Base-by-base conservation (phyloP, 2,888 invertebrate genomes). In the Cheilosia urbana region DNA sequence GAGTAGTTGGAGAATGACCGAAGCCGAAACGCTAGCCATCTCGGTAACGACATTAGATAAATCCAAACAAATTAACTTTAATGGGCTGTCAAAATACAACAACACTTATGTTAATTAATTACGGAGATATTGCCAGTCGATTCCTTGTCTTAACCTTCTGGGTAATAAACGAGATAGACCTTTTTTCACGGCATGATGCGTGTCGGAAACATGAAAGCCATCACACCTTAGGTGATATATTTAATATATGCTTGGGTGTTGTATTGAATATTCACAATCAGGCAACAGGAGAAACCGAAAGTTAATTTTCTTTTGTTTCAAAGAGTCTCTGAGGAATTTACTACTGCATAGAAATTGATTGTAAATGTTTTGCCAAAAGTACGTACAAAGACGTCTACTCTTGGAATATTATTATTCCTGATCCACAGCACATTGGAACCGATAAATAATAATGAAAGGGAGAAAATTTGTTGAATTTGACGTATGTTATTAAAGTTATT, bases 71-170 rank as follows among this genome's bases (percentile, higher is more conserved):
- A 73, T 73, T 73, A 73, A 65, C 63, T 57, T 75, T 75, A 75
- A 75, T 75, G 40, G 30, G 49, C 65, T 75, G 75, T 75, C 75
- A 75, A 75, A 75, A 75, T 57, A 58, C 58, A 47, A 57, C 34
- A 58, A 49, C 49, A 58, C 47, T 58, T 58, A 66, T 75, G 75
- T 47, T 75, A 75, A 75, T 75, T 75, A 75, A 66, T 66, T 66
- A 40, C 57, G 49, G 27, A 58, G 75, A 55, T 37, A 47, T 34
- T 47, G 47, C 47, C 24, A 30, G 24, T 37, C 55, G 24, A 53
- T 17, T 7, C 17, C n/a, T 13, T 30, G 30, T 47, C 53, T 37
- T 45, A 45, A 17, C 53, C 63, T 45, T 24, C 21, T 73, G 55
- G 45, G 47, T 1, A 45, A 73, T 73, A 34, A 47, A 63, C 21